These are phyloP conservation scores for Lithophane leautieri DNA, from an alignment of 2,888 invertebrate species.

Conservation along the genomic window DNA sequence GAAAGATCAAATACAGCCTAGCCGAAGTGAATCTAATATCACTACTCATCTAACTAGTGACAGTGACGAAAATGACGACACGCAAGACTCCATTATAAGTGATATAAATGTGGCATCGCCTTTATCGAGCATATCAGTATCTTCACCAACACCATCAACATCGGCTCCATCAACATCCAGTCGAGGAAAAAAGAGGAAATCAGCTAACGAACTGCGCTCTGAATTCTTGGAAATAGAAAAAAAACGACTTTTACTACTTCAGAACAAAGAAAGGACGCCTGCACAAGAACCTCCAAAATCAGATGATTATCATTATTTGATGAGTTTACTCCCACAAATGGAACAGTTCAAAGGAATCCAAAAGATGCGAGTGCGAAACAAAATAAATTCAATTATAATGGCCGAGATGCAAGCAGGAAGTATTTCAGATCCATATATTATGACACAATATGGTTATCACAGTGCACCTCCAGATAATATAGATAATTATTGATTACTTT, in stretches of 20 bases:
- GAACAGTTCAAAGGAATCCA: conserved; percentile 27
- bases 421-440: conserved; percentile 17
- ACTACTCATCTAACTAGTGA: conserved; percentile 40
- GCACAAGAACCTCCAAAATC: conserved; percentile 39
- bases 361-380: conserved; percentile 30
- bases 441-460: conserved; percentile 3
- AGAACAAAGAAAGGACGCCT: conserved; percentile 42
- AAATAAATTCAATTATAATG: conserved; percentile 26
- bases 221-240: conserved; percentile 43
- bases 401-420: conserved; percentile 35
- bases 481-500: conserved; percentile 29
- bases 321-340: conserved; percentile 27
- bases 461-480: conserved; percentile 34
- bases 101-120: conserved; percentile 36
- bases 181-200: conserved; percentile 31
- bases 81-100: conserved; percentile 43
- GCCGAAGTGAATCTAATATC: conserved; percentile 48
- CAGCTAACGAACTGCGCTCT: conserved; percentile 31
- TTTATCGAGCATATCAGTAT: conserved; percentile 40
- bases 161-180: conserved; percentile 36
- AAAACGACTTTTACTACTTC: conserved; percentile 28
- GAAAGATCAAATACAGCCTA: conserved; percentile 40
- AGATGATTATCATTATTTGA: conserved; percentile 38
- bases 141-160: conserved; percentile 33
- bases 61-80: conserved; percentile 43